Base-by-base conservation (phyloP, 2,888 invertebrate genomes). In the Drosophila eohydei region DNA sequence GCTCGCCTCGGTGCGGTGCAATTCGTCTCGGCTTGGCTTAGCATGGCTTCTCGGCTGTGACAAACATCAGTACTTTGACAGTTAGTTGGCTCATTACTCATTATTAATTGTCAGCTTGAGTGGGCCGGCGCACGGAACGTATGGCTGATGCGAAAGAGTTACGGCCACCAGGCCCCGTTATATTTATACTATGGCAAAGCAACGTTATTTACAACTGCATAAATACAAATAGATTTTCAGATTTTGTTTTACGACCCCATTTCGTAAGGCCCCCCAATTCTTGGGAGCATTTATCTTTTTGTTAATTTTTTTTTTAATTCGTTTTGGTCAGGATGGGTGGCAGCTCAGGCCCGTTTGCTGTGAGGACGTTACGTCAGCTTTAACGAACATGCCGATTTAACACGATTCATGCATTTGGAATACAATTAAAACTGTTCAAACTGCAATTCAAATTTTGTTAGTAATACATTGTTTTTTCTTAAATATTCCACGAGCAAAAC, bases 1-100 rank as follows among this genome's bases (percentile, higher is more conserved):
- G 3, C n/a, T 30, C 32, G 11, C 21, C 41, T 68, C 54, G 51
- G 44, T 21, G 21, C 21, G 21, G 21, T 21, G 21, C 21, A 21
- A 21, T 21, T 21, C 21, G 21, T 21, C 46, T 67, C 3, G 14
- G 26, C 26, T 70, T 4, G 14, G 46, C 46, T 16, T 11, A 9
- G 30, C 30, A 2, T 5, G 2, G 48, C 30, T 30, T n/a, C 48
- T 46, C 51, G 40, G 44, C 59, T 54, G 55, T 57, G 65, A 62
- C 51, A 66, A 69, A 58, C 61, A 61, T 38, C 54, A 60, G 59
- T 36, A 67, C 76, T 81, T 83, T 69, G 77, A 79, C 79, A 81
- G 66, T 72, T 76, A 64, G 73, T 65, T 73, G 76, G 66, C 64
- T 69, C 66, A 78, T 83, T 85, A 76, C 48, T 68, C 68, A 76